phyloP scores from a whole-genome alignment of 2,797 vertebrate species.

The Epinephelus malabaricus region DNA sequence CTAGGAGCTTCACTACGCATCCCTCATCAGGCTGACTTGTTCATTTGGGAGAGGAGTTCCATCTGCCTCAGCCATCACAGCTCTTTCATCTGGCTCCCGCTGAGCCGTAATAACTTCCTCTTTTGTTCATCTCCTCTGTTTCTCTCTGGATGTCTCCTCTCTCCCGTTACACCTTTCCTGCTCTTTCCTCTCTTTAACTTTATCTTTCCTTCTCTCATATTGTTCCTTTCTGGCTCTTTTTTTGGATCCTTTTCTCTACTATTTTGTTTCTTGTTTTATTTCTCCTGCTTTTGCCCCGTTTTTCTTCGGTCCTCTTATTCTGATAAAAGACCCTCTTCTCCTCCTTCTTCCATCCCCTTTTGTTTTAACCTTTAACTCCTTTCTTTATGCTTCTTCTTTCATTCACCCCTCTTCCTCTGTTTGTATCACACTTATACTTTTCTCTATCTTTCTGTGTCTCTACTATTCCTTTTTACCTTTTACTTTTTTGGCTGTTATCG shows the following conservation, averaged over 20 bases:
- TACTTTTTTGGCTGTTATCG: not conserved
- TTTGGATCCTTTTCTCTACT: too few relatives aligned
- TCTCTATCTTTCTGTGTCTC: not conserved
- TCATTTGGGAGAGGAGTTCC: constrained; percentile 59
- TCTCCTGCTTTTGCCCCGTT: not conserved
- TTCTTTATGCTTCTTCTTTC: not conserved
- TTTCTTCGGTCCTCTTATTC: not conserved
- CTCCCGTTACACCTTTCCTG: constrained; percentile 26
- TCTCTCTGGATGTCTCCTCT: constrained; percentile 24
- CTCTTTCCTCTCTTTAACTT: constrained; percentile 7
- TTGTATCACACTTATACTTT: not conserved
- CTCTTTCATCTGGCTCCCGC: constrained; percentile 64
- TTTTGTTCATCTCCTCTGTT: constrained; percentile 53
- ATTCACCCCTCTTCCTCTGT: not conserved
- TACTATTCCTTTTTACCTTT: not conserved
- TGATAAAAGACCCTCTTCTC: not conserved
- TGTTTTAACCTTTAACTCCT: not conserved
- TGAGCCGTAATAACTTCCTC: constrained; percentile 66
- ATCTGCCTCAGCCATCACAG: constrained; percentile 58
- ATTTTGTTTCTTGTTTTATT: not conserved
- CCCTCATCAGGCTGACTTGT: constrained; percentile 59
- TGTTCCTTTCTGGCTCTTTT: not conserved
- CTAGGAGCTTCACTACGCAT: constrained; percentile 50
- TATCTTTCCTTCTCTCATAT: not conserved
- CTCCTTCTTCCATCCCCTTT: not conserved